Evolutionary conservation across 1,140 invertebrate species (phyloP).

Genomic region (Rhyzopertha dominica): DNA sequence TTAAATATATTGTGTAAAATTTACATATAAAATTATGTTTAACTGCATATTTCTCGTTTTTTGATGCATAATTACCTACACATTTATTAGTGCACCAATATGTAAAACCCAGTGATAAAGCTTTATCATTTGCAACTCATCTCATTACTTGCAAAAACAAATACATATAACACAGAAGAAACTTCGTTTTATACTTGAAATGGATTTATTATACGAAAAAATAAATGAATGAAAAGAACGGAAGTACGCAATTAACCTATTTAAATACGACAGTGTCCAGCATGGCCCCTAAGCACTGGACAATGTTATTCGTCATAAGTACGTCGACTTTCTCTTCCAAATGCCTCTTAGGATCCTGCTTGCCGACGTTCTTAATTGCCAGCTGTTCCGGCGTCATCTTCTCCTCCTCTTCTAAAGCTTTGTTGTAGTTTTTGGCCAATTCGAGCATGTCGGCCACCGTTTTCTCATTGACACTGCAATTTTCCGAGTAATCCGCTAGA

Average conservation of each 20-base stretch:
- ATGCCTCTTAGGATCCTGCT: conserved; percentile 99
- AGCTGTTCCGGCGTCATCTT: conserved; percentile 99
- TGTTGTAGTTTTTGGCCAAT: conserved; percentile 97
- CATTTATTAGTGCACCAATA: no score
- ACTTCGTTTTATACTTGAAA: no score
- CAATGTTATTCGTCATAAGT: conserved; percentile 97
- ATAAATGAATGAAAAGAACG: no score
- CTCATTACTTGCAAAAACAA: no score
- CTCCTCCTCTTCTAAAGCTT: conserved; percentile 98
- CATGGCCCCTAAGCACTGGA: conserved; percentile 98
- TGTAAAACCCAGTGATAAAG: no score
- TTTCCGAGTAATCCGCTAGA: conserved; percentile 90
- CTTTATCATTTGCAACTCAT: no score
- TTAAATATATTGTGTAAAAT: no score
- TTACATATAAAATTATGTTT: no score
- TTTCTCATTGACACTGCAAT: conserved; percentile 86
- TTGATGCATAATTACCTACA: no score
- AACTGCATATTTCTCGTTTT: no score
- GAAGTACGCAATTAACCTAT: conserved; percentile 50
- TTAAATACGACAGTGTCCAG: conserved; percentile 96
- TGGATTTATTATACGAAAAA: no score
- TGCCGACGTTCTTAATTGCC: conserved; percentile 99
- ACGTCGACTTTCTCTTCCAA: conserved; percentile 97
- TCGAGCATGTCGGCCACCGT: conserved; percentile 96
- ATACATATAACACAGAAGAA: no score